Conservation (phyloP, 2,113 vertebrate genomes). For the Chamaetylas fuelleborni region DNA sequence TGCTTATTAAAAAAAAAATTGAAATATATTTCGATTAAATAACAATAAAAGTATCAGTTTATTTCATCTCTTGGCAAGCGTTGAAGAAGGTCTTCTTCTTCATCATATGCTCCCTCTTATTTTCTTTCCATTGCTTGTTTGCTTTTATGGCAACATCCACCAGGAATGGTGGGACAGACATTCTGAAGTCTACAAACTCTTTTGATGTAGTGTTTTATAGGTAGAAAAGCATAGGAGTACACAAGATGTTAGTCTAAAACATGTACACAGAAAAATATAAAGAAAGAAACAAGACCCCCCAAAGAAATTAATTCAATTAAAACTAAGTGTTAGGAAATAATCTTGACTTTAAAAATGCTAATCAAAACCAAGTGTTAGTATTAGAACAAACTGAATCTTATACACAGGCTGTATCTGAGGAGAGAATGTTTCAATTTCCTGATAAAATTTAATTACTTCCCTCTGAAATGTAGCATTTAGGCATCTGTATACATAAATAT, state of each 20-base stretch:
- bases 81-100: neutral
- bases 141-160: neutral
- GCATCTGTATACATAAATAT: neutral
- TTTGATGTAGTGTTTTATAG: neutral
- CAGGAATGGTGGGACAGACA: neutral
- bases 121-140: neutral
- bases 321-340: neutral
- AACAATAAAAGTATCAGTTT: neutral
- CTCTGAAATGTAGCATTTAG: neutral
- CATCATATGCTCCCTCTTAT: neutral
- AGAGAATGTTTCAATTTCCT: neutral
- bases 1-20: neutral
- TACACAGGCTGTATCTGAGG: neutral
- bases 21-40: neutral
- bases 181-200: neutral
- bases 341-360: neutral
- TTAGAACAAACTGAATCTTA: neutral
- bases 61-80: neutral
- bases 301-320: neutral
- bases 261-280: neutral
- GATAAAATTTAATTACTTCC: neutral
- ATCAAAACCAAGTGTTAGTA: accelerated
- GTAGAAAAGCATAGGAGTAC: neutral
- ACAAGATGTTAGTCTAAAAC: neutral
- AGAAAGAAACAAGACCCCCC: neutral